Base-by-base conservation (phyloP, 2,888 invertebrate genomes). In the Agrochola lota region DNA sequence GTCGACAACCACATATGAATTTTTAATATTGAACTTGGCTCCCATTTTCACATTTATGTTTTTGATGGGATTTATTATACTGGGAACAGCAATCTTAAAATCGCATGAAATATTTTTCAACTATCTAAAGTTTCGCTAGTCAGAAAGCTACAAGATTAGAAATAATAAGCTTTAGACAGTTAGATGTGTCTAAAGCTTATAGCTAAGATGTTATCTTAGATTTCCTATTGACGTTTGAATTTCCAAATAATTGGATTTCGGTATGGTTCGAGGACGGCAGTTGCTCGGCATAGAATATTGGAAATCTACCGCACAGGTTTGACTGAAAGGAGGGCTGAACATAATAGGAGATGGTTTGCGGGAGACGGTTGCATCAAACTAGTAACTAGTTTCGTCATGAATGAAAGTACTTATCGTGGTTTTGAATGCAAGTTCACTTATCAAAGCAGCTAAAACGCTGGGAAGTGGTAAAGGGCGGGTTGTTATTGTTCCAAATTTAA, bases 251-350 rank as follows among this genome's bases (percentile, higher is more conserved):
- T 60, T 30, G 35, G 7, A 55, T 73, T 55, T 79, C 23, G 3
- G 17, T 52, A 11, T 12, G 8, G 23, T 59, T 26, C 4, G 20
- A 43, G 4, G 20, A 43, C 30, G 17, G 23, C 23, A 23, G 30
- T 15, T 6, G 9, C 11, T 59, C 4, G 49, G 52, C 9, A 52
- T 35, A 43, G 64, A 72, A 66, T 66, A 43, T 66, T 64, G 59
- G 49, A 30, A 43, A 49, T 40, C 78, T n/a, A 30, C 8, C 30
- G n/a, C 52, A 52, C 26, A 15, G 30, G 40, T 43, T 15, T 0
- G 20, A 49, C 15, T 52, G 71, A 78, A 78, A n/a, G 49, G 49
- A 78, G 11, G 20, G 17, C 15, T 43, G n/a, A 8, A 43, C 59
- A 52, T 17, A 72, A 78, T 72, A 35, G 72, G 9, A 40, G 20